These are phyloP conservation scores for Lagodon rhomboides DNA, from an alignment of 2,797 vertebrate species.

Conservation along the genomic window DNA sequence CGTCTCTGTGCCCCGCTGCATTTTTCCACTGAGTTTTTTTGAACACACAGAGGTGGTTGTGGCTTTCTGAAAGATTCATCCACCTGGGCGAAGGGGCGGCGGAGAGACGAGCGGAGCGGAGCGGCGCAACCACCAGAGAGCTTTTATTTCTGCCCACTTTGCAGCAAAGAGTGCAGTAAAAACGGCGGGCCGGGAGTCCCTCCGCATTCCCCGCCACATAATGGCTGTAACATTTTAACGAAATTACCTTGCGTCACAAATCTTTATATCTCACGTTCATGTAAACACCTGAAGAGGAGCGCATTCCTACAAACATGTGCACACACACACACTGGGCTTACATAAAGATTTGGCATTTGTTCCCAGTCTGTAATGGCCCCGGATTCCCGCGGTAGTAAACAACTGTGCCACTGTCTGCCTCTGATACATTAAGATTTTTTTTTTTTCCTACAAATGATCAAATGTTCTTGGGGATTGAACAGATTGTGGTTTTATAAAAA, in stretches of 20 bases:
- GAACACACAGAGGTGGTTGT: slow-evolving; percentile 20
- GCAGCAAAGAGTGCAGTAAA: slow-evolving; percentile 59
- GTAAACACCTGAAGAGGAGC: slow-evolving; percentile 68
- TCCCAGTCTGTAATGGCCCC: slow-evolving; percentile 54
- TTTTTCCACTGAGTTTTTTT: slow-evolving; percentile 33
- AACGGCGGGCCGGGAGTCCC: slow-evolving; percentile 51
- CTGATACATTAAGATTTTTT: slow-evolving; percentile 64
- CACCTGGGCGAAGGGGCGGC: slow-evolving; percentile 55
- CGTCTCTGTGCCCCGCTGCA: slow-evolving; percentile 33
- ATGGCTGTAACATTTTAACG: slow-evolving; percentile 44
- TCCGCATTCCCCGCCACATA: slow-evolving; percentile 52
- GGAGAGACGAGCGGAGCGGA: slow-evolving; percentile 1
- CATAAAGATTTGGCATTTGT: slow-evolving; percentile 69
- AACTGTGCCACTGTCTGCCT: slow-evolving; percentile 68
- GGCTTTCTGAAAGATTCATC: slow-evolving; percentile 62
- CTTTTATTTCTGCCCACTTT: slow-evolving; percentile 79
- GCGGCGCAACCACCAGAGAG: slow-evolving; percentile 54
- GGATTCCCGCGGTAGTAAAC: slow-evolving; percentile 70
- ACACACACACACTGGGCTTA: slow-evolving; percentile 50
- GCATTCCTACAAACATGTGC: slow-evolving; percentile 29
- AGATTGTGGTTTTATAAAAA: slow-evolving; percentile 64
- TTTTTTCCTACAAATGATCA: slow-evolving; percentile 61
- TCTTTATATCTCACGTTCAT: slow-evolving; percentile 56
- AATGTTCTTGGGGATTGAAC: slow-evolving; percentile 63
- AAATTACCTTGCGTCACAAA: slow-evolving; percentile 66